Base-by-base conservation (phyloP, 1,140 invertebrate genomes). In the Tribolium castaneum region DNA sequence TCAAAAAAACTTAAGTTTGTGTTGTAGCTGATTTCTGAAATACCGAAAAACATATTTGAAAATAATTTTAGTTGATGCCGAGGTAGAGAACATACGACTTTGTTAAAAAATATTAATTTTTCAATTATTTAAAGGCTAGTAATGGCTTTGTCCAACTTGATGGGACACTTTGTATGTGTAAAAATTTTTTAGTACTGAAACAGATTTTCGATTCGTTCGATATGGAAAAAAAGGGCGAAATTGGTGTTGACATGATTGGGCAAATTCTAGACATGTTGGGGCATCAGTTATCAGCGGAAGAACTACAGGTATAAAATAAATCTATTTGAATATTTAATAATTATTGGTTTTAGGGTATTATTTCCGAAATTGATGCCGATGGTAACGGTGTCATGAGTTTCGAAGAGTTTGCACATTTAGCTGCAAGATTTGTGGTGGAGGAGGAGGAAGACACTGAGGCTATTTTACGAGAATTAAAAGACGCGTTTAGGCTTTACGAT, bases 401-500 rank as follows among this genome's bases (percentile, higher is more conserved):
- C 86, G 95, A 96, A 83, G 96, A 97, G 80, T 98, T 98, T 86
- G 92, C 94, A 30, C 92, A 92, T n/a, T 83, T 98, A 82, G 95
- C 95, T 0, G 91, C 94, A 6, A 91, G 92, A 78, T 97, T 96
- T 87, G 90, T 97, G 83, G 95, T 97, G 82, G 95, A 96, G 84
- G 82, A 97, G 83, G 79, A 80, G 22, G 83, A 84, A 78, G 97
- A 98, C 86, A 91, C 93, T 5, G 96, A 96, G 86, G 95, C 93
- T 0, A 93, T 95, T 90, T 90, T 93, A 83, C 90, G 94, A 78
- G 96, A 97, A 87, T 87, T 97, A 0, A 92, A 95, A 84, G 96
- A 97, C 87, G 96, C 96, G 66, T 97, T 97, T 88, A 90, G 96
- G 78, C 90, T 97, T 80, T 97, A 97, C 84, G 94, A 95, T 84